Conservation (phyloP, 1,140 invertebrate species). For the Theocolax elegans region DNA sequence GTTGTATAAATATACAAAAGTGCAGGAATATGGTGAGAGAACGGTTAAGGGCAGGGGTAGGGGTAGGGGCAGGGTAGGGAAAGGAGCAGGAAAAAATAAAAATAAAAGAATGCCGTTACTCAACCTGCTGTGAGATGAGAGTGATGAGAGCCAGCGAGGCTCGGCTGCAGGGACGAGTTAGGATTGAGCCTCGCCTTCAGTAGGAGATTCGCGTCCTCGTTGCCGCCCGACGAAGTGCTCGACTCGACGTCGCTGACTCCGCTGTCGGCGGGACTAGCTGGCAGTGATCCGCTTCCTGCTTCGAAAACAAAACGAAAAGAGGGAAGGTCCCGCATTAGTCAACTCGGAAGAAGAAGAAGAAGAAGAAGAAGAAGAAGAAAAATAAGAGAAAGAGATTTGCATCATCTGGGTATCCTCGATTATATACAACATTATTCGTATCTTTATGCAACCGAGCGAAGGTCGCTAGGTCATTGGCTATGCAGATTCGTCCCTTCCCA, state of each 20-base stretch:
- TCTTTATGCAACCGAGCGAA: constrained; percentile 60
- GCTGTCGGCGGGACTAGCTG: constrained; percentile 95
- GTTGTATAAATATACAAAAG: no score
- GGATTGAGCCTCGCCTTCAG: constrained; percentile 82
- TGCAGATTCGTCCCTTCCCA: constrained; percentile 65
- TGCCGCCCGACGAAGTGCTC: constrained; percentile 86
- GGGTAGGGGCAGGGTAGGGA: no score
- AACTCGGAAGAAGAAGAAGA: no score
- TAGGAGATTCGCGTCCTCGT: constrained; percentile 84
- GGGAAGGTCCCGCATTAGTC: no score
- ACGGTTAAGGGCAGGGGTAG: no score
- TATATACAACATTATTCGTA: constrained; percentile 67
- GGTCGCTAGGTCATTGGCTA: constrained; percentile 62
- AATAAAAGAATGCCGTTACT: no score
- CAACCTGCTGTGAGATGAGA: constrained; percentile 64
- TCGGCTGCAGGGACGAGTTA: constrained; percentile 64
- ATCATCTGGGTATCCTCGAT: no score
- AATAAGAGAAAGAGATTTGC: no score
- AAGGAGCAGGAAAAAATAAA: no score
- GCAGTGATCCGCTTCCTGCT: constrained; percentile 82
- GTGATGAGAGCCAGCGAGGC: constrained; percentile 61
- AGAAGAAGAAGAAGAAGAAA: no score
- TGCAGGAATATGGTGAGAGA: no score
- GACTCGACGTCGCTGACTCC: constrained; percentile 97
- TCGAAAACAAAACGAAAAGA: no score